phyloP scores from a whole-genome alignment of 1,140 invertebrate species.

The Tetranychus cinnabarinus region DNA sequence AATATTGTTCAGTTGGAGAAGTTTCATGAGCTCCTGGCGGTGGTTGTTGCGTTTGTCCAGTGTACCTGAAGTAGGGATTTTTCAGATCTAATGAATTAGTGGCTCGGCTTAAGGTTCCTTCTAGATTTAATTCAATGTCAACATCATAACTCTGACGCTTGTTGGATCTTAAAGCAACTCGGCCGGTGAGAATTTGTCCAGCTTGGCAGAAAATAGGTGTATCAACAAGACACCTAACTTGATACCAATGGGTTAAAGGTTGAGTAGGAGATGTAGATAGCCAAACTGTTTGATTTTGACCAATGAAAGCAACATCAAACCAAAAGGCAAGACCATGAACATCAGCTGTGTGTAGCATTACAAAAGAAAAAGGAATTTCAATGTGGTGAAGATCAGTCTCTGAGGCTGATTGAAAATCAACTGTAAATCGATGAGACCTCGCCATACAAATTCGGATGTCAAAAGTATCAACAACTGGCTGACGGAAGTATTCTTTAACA shows the following conservation, averaged over 20 bases:
- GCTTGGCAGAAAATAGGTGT: constrained; percentile 82
- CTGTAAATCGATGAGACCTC: constrained; percentile 75
- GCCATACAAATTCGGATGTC: constrained; percentile 92
- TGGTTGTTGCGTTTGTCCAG: constrained; percentile 20
- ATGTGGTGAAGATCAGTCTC: constrained; percentile 88
- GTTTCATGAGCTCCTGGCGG: constrained; percentile 66
- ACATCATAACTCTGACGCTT: constrained; percentile 96
- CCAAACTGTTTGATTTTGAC: constrained; percentile 71
- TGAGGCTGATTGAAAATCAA: constrained; percentile 76
- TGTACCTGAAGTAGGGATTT: constrained; percentile 80
- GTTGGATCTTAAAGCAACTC: constrained; percentile 70
- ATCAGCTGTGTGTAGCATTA: constrained; percentile 70
- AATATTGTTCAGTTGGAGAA: constrained; percentile 74
- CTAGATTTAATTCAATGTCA: constrained; percentile 75
- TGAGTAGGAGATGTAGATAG: constrained; percentile 94
- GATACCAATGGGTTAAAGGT: constrained; percentile 98
- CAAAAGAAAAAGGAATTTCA: constrained; percentile 82
- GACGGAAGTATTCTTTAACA: constrained; percentile 90
- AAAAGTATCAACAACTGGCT: constrained; percentile 97
- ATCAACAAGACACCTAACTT: constrained; percentile 84
- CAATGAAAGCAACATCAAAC: constrained; percentile 98
- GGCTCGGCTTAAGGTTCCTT: constrained; percentile 53
- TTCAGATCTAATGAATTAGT: constrained; percentile 87
- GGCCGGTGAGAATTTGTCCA: constrained; percentile 68
- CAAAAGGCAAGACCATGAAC: constrained; percentile 96